Evolutionary conservation across 2,888 invertebrate genomes (phyloP).

Genomic region (Ethmia dodecea): DNA sequence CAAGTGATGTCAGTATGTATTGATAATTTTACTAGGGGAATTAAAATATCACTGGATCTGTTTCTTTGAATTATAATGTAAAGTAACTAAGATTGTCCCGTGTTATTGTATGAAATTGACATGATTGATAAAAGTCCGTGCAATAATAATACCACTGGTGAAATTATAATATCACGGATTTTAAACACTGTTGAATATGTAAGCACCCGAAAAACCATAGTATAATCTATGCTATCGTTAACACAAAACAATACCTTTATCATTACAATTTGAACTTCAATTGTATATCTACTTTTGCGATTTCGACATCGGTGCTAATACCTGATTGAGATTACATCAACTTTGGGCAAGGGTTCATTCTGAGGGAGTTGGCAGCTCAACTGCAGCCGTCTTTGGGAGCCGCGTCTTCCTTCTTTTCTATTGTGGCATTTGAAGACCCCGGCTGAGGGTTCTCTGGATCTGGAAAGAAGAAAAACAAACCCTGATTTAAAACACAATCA

Average conservation of each 20-base stretch:
- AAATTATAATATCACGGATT: conserved; percentile 5
- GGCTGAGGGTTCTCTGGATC: conserved; percentile 48
- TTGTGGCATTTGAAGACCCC: conserved; percentile 46
- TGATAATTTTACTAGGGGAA: no score
- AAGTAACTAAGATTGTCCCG: no score
- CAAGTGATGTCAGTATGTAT: no score
- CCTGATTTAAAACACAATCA: no score
- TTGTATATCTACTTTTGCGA: conserved; percentile 40
- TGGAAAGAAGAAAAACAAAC: conserved; percentile 30
- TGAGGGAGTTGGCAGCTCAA: conserved; percentile 45
- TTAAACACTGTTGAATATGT: conserved; percentile 8
- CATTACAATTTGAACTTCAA: conserved; percentile 33
- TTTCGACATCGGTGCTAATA: conserved; percentile 57
- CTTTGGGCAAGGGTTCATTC: conserved; percentile 58
- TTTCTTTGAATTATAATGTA: no score
- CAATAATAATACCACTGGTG: neutral
- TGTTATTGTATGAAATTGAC: no score
- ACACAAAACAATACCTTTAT: conserved; percentile 27
- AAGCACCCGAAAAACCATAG: no score
- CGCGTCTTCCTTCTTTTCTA: conserved; percentile 27
- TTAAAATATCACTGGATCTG: no score
- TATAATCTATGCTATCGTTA: no score
- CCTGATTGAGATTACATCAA: conserved; percentile 69
- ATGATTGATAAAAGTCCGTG: no score
- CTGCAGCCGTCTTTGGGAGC: conserved; percentile 43